Percentiles rank a stretch among this genome's conserved stretches.
phyloP scores from a whole-genome alignment of 2,888 invertebrate genomes.

The Dysmachus trigonus region DNA sequence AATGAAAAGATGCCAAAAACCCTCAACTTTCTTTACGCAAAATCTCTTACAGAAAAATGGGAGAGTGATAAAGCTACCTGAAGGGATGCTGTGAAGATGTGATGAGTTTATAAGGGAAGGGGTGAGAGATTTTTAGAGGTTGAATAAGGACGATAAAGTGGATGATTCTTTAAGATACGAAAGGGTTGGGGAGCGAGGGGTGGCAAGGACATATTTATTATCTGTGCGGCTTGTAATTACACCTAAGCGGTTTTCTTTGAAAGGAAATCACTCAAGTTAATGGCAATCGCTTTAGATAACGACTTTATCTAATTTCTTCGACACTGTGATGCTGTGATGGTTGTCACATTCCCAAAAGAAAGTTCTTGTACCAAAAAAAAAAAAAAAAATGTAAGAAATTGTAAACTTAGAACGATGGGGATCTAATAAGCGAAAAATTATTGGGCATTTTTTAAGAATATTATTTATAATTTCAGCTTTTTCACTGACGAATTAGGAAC shows the following conservation, averaged over 20 bases:
- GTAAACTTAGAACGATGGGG: too few species aligned
- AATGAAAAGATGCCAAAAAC: neutral
- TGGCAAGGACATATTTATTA: conserved; percentile 29
- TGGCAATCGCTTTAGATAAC: conserved; percentile 40
- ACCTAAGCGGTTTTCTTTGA: conserved; percentile 43
- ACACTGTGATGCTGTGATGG: neutral
- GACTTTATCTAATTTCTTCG: conserved; percentile 38
- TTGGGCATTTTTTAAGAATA: too few species aligned
- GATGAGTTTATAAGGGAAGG: neutral
- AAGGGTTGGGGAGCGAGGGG: neutral
- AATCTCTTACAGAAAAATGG: neutral
- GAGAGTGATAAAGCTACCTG: neutral
- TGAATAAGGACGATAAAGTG: neutral
- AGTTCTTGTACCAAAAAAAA: too few species aligned
- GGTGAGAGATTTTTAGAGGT: neutral
- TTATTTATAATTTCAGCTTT: too few species aligned
- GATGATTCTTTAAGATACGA: neutral
- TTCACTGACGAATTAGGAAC: too few species aligned
- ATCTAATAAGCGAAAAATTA: too few species aligned
- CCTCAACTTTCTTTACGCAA: neutral
- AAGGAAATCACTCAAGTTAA: conserved; percentile 43
- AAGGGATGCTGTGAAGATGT: neutral
- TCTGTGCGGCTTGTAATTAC: conserved; percentile 39
- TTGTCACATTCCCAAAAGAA: conserved; percentile 7
- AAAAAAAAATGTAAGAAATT: too few species aligned